phyloP scores from a whole-genome alignment of 1,140 invertebrate species.

The Cydia splendana region DNA sequence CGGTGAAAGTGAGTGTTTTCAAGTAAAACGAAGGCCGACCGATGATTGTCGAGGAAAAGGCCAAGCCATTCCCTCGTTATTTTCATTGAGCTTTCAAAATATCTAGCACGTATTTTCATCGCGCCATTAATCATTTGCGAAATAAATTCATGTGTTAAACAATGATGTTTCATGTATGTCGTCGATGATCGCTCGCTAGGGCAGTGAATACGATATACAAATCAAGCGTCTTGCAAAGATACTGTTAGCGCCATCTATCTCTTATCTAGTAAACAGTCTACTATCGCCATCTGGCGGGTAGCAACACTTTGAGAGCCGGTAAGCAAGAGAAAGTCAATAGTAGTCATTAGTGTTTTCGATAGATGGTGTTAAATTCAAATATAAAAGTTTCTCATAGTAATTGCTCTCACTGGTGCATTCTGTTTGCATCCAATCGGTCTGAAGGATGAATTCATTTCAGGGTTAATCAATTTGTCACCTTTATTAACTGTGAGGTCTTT shows the following conservation, averaged over 20 bases:
- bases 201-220: not conserved
- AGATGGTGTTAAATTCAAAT: conserved; percentile 23
- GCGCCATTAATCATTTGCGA: not conserved
- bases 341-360: not conserved
- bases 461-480: conserved; percentile 30
- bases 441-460: conserved; percentile 27
- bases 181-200: not conserved
- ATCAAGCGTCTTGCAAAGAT: not conserved
- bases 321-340: conserved; percentile 17
- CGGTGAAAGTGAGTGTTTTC: conserved; percentile 64
- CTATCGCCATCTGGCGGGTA: not conserved
- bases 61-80: conserved; percentile 37
- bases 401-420: not conserved
- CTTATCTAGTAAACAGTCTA: not conserved
- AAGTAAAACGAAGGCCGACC: conserved; percentile 50
- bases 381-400: not conserved
- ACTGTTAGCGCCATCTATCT: conserved; percentile 7
- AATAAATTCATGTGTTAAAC: not conserved
- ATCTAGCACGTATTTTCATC: not conserved
- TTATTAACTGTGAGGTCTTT: conserved; percentile 24
- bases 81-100: conserved; percentile 33
- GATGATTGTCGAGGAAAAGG: conserved; percentile 41
- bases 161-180: not conserved
- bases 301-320: not conserved
- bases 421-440: conserved; percentile 18